These are phyloP conservation scores for Melitaea cinxia DNA, from an alignment of 1,140 invertebrate species.

Conservation along the genomic window DNA sequence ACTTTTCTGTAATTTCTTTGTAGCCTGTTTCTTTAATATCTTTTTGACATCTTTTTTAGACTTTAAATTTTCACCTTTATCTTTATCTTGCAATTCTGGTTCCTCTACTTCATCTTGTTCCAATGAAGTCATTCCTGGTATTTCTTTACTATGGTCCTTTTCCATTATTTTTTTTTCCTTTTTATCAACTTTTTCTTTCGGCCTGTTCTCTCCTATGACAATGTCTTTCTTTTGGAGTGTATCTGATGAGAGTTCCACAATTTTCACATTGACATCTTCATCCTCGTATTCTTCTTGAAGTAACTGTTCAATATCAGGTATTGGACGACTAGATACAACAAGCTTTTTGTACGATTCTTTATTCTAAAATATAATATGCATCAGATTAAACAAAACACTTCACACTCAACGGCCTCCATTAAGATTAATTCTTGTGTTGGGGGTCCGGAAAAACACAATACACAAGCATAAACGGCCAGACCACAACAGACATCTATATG, in stretches of 20 bases:
- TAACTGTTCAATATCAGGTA: slow-evolving; percentile 86
- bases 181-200: slow-evolving; percentile 58
- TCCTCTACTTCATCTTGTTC: slow-evolving; percentile 74
- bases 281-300: slow-evolving; percentile 86
- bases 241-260: slow-evolving; percentile 86
- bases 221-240: slow-evolving; percentile 85
- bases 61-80: slow-evolving; percentile 73
- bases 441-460: too few species aligned
- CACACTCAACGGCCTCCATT: too few species aligned
- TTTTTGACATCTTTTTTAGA: slow-evolving; percentile 85
- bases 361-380: slow-evolving; percentile 82
- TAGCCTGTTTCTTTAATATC: slow-evolving; percentile 85
- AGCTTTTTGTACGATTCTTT: slow-evolving; percentile 85
- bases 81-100: slow-evolving; percentile 61
- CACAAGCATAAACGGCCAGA: too few species aligned
- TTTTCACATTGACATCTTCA: slow-evolving; percentile 88
- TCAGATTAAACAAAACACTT: too few species aligned
- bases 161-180: slow-evolving; percentile 40
- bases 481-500: too few species aligned
- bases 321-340: slow-evolving; percentile 83
- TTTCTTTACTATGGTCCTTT: slow-evolving; percentile 50
- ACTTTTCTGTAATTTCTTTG: slow-evolving; percentile 87
- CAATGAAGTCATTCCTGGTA: slow-evolving; percentile 71
- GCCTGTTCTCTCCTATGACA: slow-evolving; percentile 87
- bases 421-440: too few species aligned